Percentiles rank a stretch among this genome's conserved stretches.
Conservation (phyloP, 2,113 vertebrate species). For the Melanostigma gelatinosum region DNA sequence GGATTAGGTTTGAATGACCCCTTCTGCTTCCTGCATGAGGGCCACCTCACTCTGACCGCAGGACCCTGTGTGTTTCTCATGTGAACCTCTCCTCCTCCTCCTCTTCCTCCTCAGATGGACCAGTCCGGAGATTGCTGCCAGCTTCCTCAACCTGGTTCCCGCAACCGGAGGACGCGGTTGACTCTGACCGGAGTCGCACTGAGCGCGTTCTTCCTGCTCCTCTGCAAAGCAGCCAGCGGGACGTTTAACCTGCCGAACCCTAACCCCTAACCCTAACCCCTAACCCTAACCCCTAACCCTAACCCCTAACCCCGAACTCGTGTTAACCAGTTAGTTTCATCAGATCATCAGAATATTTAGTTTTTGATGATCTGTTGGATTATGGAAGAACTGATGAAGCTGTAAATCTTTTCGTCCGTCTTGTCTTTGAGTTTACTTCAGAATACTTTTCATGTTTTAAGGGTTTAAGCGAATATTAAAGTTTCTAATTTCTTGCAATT, state of each 20-base stretch:
- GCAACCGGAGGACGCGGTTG: conserved; percentile 61
- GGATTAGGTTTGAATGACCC: conserved; percentile 30
- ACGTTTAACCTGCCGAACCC: conserved; percentile 39
- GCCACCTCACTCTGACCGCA: neutral
- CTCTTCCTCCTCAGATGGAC: conserved; percentile 72
- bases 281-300: too few relatives aligned
- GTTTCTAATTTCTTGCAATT: conserved; percentile 8
- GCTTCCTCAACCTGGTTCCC: conserved; percentile 74
- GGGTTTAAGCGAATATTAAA: conserved; percentile 23
- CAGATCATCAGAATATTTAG: neutral
- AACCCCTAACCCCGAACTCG: too few relatives aligned
- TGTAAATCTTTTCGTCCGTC: neutral
- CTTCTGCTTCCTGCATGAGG: conserved; percentile 27
- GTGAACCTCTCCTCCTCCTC: conserved; percentile 19
- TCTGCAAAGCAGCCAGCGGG: conserved; percentile 73
- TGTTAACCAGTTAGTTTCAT: neutral
- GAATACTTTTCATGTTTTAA: conserved; percentile 28
- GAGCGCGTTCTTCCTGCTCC: conserved; percentile 80
- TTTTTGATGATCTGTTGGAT: neutral
- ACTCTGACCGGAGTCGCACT: conserved; percentile 73
- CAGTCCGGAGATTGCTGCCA: conserved; percentile 76
- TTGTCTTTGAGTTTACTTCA: conserved; percentile 8
- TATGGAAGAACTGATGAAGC: neutral
- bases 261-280: too few relatives aligned
- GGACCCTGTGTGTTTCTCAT: conserved; percentile 17